phyloP scores from a whole-genome alignment of 2,113 vertebrate species.

The Vimba vimba region DNA sequence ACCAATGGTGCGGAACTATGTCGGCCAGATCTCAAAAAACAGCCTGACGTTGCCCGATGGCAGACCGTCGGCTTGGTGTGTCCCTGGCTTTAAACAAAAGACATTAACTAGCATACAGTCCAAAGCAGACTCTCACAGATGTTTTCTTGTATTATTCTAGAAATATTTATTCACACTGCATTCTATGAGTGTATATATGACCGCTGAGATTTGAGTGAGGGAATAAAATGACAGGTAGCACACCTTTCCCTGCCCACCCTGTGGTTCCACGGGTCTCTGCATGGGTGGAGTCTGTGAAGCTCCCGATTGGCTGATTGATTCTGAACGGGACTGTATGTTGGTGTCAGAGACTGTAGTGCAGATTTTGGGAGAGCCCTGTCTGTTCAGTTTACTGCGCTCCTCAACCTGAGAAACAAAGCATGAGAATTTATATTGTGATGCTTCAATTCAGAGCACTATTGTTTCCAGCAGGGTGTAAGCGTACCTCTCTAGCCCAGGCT shows the following conservation, averaged over 20 bases:
- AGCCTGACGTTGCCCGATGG: too few species aligned
- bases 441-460: background rate
- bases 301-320: conserved; percentile 78
- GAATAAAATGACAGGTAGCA: conserved; percentile 40
- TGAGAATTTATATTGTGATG: background rate
- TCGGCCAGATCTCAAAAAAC: too few species aligned
- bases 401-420: conserved; percentile 78
- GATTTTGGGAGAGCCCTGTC: conserved; percentile 87
- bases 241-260: conserved; percentile 92
- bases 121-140: background rate
- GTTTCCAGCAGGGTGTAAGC: background rate
- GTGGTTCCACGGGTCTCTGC: conserved; percentile 90
- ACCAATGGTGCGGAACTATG: too few species aligned
- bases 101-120: background rate
- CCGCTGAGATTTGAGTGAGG: background rate
- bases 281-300: conserved; percentile 89
- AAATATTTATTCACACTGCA: too few species aligned
- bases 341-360: conserved; percentile 83
- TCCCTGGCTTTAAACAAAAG: background rate
- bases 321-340: conserved; percentile 79
- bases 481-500: conserved; percentile 89
- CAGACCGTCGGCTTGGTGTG: too few species aligned
- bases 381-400: conserved; percentile 88
- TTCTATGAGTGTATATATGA: too few species aligned
- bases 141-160: background rate